These are phyloP conservation scores for Chrysotoxum bicinctum DNA, from an alignment of 2,888 invertebrate species.

Conservation along the genomic window DNA sequence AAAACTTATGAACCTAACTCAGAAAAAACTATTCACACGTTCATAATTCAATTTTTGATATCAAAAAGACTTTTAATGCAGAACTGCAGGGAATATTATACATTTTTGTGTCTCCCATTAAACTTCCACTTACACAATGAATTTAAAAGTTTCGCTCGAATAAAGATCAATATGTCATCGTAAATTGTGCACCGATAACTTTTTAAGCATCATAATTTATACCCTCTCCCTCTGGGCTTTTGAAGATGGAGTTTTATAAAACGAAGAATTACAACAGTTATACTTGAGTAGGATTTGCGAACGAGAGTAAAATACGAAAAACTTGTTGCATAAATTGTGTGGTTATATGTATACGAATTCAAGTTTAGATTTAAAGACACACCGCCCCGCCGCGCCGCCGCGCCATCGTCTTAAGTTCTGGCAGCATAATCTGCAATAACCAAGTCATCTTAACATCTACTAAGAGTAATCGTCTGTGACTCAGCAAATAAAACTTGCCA, in stretches of 20 bases:
- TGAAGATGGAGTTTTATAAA: neutral
- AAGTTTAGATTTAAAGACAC: constrained; percentile 3
- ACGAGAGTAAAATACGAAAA: constrained; percentile 11
- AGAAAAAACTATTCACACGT: constrained; percentile 24
- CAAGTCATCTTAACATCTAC: constrained; percentile 39
- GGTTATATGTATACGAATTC: neutral
- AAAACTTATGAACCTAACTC: constrained; percentile 8
- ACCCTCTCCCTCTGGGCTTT: neutral
- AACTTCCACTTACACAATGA: constrained; percentile 17
- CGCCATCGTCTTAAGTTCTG: no score
- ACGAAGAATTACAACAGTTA: neutral
- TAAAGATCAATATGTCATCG: constrained; percentile 47
- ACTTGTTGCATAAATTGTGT: constrained; percentile 64
- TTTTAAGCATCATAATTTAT: constrained; percentile 34
- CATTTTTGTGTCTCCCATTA: neutral
- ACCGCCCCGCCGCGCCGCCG: no score
- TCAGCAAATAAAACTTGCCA: constrained; percentile 15
- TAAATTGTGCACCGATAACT: constrained; percentile 33
- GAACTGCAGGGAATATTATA: neutral
- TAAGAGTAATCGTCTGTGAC: constrained; percentile 50
- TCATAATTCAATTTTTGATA: constrained; percentile 19
- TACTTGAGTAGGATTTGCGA: constrained; percentile 1
- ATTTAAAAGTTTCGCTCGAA: constrained; percentile 42
- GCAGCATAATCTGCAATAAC: neutral
- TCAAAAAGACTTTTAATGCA: constrained; percentile 11